phyloP scores from a whole-genome alignment of 2,888 invertebrate genomes.

The Euplagia quadripunctaria region DNA sequence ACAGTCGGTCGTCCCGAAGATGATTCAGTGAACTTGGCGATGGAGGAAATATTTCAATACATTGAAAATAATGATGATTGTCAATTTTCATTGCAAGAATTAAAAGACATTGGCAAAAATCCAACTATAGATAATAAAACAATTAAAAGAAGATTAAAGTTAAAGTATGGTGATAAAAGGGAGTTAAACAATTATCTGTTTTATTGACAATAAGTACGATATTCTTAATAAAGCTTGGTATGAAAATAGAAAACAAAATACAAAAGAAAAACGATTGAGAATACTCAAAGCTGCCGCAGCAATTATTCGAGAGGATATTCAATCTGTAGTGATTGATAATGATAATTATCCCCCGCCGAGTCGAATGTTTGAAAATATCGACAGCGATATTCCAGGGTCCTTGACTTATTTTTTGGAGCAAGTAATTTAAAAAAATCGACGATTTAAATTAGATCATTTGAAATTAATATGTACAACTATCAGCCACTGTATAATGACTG shows the following conservation, averaged over 20 bases:
- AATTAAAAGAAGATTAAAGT: background rate
- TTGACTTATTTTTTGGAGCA: constrained; percentile 48
- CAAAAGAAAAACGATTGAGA: constrained; percentile 48
- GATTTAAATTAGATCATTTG: constrained; percentile 14
- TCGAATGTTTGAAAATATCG: constrained; percentile 56
- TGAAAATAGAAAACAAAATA: background rate
- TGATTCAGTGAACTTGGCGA: background rate
- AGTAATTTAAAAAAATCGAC: constrained; percentile 58
- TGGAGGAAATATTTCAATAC: constrained; percentile 2
- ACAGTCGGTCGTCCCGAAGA: background rate
- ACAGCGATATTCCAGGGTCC: constrained; percentile 53
- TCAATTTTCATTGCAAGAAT: background rate
- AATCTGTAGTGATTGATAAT: constrained; percentile 27
- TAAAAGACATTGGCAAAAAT: background rate
- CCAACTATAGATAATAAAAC: background rate
- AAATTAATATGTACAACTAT: no score
- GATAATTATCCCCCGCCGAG: constrained; percentile 52
- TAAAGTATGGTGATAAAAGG: constrained; percentile 7
- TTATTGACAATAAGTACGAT: background rate
- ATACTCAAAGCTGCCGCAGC: constrained; percentile 37
- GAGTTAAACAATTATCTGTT: background rate
- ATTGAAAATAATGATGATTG: constrained; percentile 7
- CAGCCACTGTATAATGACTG: no score
- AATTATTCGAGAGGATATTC: constrained; percentile 32
- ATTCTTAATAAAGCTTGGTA: background rate